Evolutionary conservation across 2,888 invertebrate genomes (phyloP), one percentile per base, ranked within the genome.

Genomic region (Rhynchonema sp.): DNA sequence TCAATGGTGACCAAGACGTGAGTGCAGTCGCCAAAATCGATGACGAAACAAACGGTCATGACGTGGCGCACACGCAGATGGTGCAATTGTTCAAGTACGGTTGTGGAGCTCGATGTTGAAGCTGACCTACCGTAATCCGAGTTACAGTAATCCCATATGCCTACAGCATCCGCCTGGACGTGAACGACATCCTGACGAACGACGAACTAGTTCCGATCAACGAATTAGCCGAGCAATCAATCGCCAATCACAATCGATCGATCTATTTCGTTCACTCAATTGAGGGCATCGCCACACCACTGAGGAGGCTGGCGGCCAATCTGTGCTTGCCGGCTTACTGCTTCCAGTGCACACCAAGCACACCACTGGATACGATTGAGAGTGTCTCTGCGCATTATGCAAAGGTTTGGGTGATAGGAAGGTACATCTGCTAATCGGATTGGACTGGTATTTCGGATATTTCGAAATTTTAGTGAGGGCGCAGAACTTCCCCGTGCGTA

Each of bases 341-440:
- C 22, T 77, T 94, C 57, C 91, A 94, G 76, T 89, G 89, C 76
- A 84, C 86, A 20, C 76, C 77, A 55, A 80, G 81, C n/a, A 84
- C 85, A 30, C 88, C 90, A 49, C 75, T 86, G 2, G 77, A 79
- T 20, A 13, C 38, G 38, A 38, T 38, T 17, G 38, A 38, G 17
- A 17, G 9, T 6, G 9, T 38, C 38, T 6, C 38, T 13, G 9
- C 9, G 9, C n/a, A n/a, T n/a, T n/a, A n/a, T n/a, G n/a, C n/a
- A n/a, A n/a, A n/a, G n/a, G n/a, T n/a, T n/a, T n/a, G n/a, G n/a
- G n/a, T n/a, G n/a, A n/a, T n/a, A n/a, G n/a, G n/a, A n/a, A n/a
- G n/a, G n/a, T n/a, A n/a, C n/a, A n/a, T n/a, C n/a, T n/a, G n/a
- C n/a, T n/a, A n/a, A n/a, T n/a, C n/a, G n/a, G n/a, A n/a, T n/a